phyloP scores from a whole-genome alignment of 1,140 invertebrate species.

The Drosophila tropicalis region DNA sequence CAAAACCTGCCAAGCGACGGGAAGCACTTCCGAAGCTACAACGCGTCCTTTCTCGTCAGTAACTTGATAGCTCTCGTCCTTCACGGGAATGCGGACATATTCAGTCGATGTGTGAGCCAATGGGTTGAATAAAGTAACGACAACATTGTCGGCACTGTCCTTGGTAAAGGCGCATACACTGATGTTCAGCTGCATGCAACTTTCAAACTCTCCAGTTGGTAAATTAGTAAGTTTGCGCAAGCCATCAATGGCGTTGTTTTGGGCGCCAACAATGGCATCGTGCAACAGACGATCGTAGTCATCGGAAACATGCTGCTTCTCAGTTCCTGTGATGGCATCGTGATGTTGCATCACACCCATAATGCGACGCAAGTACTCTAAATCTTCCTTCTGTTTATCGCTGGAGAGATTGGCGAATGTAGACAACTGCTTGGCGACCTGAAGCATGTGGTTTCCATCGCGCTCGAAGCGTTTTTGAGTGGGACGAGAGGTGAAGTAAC shows the following conservation, averaged over 20 bases:
- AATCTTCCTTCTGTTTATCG: constrained; percentile 49
- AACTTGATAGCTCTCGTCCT: constrained; percentile 86
- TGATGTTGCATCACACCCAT: constrained; percentile 97
- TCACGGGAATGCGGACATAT: constrained; percentile 89
- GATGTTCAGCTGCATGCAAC: constrained; percentile 88
- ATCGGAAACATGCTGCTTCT: constrained; percentile 93
- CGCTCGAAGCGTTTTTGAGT: constrained; percentile 92
- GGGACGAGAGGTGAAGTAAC: constrained; percentile 96
- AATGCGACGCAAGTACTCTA: constrained; percentile 72
- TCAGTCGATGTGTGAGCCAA: constrained; percentile 86
- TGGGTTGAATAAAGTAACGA: constrained; percentile 92
- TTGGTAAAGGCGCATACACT: constrained; percentile 84
- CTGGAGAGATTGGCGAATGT: constrained; percentile 69
- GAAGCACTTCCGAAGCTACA: constrained; percentile 85
- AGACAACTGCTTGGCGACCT: constrained; percentile 86
- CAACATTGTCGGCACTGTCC: constrained; percentile 85
- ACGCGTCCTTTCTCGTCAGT: constrained; percentile 84
- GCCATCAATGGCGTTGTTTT: constrained; percentile 44
- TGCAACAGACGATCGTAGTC: constrained; percentile 89
- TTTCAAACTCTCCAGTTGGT: constrained; percentile 77
- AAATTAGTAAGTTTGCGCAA: constrained; percentile 84
- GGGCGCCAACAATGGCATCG: constrained; percentile 49
- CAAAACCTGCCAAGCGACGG: constrained; percentile 85
- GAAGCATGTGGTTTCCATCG: constrained; percentile 90
- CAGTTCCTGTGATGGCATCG: constrained; percentile 94